phyloP scores from a whole-genome alignment of 2,888 invertebrate genomes.

The Agrotis ipsilon region DNA sequence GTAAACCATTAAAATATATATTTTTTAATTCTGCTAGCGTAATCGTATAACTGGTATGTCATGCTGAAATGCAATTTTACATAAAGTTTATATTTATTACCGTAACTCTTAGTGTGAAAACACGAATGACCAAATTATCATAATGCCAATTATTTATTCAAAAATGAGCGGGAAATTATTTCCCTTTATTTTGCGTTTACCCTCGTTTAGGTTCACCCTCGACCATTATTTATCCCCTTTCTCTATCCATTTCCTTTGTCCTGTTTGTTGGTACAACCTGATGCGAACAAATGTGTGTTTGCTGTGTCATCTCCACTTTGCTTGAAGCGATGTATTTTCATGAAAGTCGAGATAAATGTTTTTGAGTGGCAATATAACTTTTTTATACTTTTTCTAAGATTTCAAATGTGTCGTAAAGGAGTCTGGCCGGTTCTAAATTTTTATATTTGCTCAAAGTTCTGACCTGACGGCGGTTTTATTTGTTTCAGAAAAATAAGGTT shows the following conservation, averaged over 20 bases:
- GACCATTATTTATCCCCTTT: slow-evolving; percentile 82
- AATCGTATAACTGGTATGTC: slow-evolving; percentile 1
- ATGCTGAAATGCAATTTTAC: slow-evolving; percentile 22
- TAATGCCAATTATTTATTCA: slow-evolving; percentile 66
- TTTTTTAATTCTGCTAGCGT: neutral
- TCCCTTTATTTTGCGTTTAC: slow-evolving; percentile 70
- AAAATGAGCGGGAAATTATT: slow-evolving; percentile 65
- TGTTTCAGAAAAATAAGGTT: slow-evolving; percentile 56
- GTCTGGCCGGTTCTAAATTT: slow-evolving; percentile 44
- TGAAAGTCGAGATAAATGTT: slow-evolving; percentile 72
- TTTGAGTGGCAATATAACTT: slow-evolving; percentile 73
- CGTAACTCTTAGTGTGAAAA: slow-evolving; percentile 53
- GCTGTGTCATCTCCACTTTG: slow-evolving; percentile 72
- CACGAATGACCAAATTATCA: slow-evolving; percentile 61
- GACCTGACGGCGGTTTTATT: slow-evolving; percentile 50
- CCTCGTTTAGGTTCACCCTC: slow-evolving; percentile 67
- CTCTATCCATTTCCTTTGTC: slow-evolving; percentile 81
- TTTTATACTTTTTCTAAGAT: slow-evolving; percentile 65
- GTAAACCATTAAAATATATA: no score
- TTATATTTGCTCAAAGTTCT: slow-evolving; percentile 50
- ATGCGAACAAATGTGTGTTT: slow-evolving; percentile 81
- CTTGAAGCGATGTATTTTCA: slow-evolving; percentile 72
- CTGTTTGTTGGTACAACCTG: slow-evolving; percentile 79
- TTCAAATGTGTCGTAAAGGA: slow-evolving; percentile 55
- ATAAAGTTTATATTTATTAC: slow-evolving; percentile 28